Base-by-base conservation (phyloP, 2,797 vertebrate genomes). In the Pelodytes ibericus region DNA sequence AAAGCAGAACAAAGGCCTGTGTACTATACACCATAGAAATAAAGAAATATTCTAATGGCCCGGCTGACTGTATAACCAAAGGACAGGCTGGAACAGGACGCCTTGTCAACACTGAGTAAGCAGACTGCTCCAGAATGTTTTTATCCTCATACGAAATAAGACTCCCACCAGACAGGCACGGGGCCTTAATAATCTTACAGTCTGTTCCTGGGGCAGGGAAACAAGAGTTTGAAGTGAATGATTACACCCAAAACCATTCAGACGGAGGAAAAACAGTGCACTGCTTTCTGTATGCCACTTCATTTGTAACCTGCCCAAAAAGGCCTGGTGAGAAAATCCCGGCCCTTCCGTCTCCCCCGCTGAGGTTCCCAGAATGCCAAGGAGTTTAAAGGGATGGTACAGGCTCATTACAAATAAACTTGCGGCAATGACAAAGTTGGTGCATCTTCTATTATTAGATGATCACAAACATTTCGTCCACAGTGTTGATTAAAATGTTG, bases 111-210 rank as follows among this genome's bases (percentile, higher is more conserved):
- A 25, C 36, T 13, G 20, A 31, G 72, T 31, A 25, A 9, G 20
- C 60, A 51, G 53, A 8, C 64, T 29, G 39, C 41, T 26, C 39
- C 22, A 53, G 71, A 49, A 36, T 75, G 36, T 30, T 75, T 69
- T 36, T 36, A 27, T 61, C 41, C 51, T 76, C 74, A 63, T 36
- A 56, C 44, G 57, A 29, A 69, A 63, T 75, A 29, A 64, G 20
- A 36, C 66, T 41, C 66, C 30, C 65, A 53, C 65, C 72, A 75
- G 72, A 75, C 74, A 70, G 26, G 58, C n/a, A 24, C 39, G 26
- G 29, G 7, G 57, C 57, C 41, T 74, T 39, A 13, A 27, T 30
- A 51, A 20, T 67, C 18, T 44, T n/a, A 58, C 61, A 74, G 65
- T 68, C 65, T 58, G 39, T 39, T 70, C 65, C 44, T n/a, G 57